These are phyloP conservation scores for Oscheius sp. DNA, from an alignment of 2,888 invertebrate species.

Conservation along the genomic window DNA sequence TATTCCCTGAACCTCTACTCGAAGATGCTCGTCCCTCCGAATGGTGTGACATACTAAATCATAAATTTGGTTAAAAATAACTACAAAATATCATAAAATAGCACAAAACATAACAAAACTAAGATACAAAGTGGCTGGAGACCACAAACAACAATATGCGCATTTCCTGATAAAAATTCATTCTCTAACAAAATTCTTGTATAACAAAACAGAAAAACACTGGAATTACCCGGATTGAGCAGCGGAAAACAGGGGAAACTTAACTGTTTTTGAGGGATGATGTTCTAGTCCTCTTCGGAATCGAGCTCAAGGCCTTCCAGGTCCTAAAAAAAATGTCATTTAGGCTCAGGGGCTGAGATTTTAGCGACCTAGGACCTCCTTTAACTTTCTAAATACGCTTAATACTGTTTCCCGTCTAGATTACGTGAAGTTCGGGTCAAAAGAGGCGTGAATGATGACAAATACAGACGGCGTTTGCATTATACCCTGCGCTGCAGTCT, in stretches of 20 bases:
- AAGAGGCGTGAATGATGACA: too few species aligned
- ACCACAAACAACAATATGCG: background rate
- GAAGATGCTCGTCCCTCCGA: constrained; percentile 37
- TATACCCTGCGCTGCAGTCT: too few species aligned
- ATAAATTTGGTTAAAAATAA: background rate
- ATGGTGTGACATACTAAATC: constrained; percentile 33
- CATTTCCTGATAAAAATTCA: constrained; percentile 23
- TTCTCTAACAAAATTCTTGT: constrained; percentile 23
- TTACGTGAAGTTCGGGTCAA: too few species aligned
- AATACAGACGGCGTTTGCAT: too few species aligned
- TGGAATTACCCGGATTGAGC: constrained; percentile 5
- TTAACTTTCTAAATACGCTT: background rate
- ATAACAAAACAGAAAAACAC: constrained; percentile 26
- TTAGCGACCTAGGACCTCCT: too few species aligned
- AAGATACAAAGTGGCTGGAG: background rate
- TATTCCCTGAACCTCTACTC: constrained; percentile 36
- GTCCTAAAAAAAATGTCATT: constrained; percentile 43
- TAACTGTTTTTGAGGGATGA: background rate
- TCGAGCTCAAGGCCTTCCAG: constrained; percentile 60
- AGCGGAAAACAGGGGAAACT: too few species aligned
- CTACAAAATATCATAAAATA: too few species aligned
- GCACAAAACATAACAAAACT: background rate
- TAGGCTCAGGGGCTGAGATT: too few species aligned
- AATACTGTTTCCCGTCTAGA: too few species aligned
- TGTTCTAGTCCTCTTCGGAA: constrained; percentile 39